Conservation (phyloP, 2,797 vertebrate species). For the Xenops minutus region DNA sequence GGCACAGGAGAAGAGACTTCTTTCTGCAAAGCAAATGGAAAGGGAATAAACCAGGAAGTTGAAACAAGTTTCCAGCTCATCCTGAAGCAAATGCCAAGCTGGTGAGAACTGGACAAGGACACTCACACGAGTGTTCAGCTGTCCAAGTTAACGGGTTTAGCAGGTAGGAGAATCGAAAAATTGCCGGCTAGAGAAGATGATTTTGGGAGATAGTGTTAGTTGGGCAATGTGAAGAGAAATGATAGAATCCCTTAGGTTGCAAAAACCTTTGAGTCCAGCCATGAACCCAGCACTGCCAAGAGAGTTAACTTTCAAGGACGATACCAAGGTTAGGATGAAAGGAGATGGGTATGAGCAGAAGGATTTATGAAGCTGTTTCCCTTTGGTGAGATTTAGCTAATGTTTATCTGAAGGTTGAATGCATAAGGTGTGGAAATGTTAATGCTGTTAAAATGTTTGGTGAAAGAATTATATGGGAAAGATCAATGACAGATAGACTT, state of each 20-base stretch:
- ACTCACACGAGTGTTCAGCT: not conserved
- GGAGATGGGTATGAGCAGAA: not conserved
- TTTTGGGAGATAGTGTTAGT: not conserved
- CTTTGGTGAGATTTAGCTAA: not conserved
- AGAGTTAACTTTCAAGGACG: not conserved
- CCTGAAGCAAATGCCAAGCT: not conserved
- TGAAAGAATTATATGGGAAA: not conserved
- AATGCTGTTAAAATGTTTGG: not conserved
- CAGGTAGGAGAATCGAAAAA: not conserved
- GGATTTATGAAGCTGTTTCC: not conserved
- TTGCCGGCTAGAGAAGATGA: not conserved
- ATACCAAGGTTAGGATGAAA: not conserved
- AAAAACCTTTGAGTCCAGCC: not conserved
- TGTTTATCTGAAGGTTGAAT: constrained; percentile 6
- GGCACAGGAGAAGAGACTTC: not conserved
- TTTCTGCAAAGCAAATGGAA: not conserved
- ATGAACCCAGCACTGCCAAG: not conserved
- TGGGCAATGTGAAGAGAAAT: not conserved
- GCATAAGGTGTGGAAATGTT: not conserved
- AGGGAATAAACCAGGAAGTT: not conserved
- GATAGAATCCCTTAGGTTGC: not conserved
- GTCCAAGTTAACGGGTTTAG: not conserved
- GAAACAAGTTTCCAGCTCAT: not conserved
- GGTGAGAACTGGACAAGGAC: not conserved
- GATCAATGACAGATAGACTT: not conserved